phyloP scores from a whole-genome alignment of 1,140 invertebrate genomes.

The Sogatella furcifera region DNA sequence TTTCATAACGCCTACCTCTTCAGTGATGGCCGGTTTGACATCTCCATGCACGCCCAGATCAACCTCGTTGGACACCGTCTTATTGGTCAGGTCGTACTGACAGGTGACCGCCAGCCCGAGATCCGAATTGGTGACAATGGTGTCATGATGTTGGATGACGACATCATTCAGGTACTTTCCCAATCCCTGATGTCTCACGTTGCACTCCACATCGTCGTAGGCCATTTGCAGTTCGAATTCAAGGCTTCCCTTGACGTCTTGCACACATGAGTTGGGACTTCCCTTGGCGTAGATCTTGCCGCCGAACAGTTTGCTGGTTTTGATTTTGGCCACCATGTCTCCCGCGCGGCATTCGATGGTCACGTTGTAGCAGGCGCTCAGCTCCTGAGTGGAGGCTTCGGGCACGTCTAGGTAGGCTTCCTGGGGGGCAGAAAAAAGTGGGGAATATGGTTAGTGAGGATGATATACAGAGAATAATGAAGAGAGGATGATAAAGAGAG shows the following conservation, averaged over 20 bases:
- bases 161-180: slow-evolving; percentile 81
- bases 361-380: slow-evolving; percentile 90
- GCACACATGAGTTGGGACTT: slow-evolving; percentile 81
- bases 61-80: slow-evolving; percentile 84
- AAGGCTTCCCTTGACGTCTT: slow-evolving; percentile 70
- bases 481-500: too few species aligned
- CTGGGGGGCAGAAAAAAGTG: too few species aligned
- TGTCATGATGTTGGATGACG: slow-evolving; percentile 89
- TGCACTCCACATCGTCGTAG: slow-evolving; percentile 86
- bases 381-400: slow-evolving; percentile 81
- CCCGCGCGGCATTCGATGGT: slow-evolving; percentile 83
- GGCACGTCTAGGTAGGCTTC: slow-evolving; percentile 82
- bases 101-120: slow-evolving; percentile 83
- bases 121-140: slow-evolving; percentile 88
- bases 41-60: slow-evolving; percentile 81
- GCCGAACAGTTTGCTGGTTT: slow-evolving; percentile 84
- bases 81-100: slow-evolving; percentile 87
- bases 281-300: slow-evolving; percentile 91
- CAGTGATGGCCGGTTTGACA: slow-evolving; percentile 60
- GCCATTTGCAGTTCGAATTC: slow-evolving; percentile 82
- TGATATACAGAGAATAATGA: not conserved
- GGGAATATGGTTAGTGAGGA: not conserved
- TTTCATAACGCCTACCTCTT: slow-evolving; percentile 48
- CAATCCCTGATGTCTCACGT: slow-evolving; percentile 72
- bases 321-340: slow-evolving; percentile 85